Evolutionary conservation across 2,888 invertebrate genomes (phyloP).

Genomic region (Eristalis tenax): DNA sequence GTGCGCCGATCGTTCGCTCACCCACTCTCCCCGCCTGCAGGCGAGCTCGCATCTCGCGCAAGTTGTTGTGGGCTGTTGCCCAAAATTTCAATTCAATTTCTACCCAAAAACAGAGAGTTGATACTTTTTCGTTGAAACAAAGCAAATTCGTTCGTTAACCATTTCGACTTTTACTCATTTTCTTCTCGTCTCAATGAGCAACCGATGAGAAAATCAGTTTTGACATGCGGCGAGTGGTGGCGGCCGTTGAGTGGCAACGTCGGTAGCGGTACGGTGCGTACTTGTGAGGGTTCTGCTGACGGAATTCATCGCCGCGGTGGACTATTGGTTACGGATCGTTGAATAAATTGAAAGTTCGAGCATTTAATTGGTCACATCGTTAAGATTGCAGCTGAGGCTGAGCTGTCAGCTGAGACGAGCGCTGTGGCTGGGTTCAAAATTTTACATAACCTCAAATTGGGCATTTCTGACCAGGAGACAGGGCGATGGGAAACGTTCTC

Average conservation of each 20-base stretch:
- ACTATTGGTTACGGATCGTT: constrained; percentile 46
- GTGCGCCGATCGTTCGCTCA: neutral
- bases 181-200: constrained; percentile 54
- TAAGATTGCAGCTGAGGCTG: constrained; percentile 4
- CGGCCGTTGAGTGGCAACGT: neutral
- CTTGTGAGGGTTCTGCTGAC: neutral
- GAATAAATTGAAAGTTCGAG: constrained; percentile 42
- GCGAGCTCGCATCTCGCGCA: constrained; percentile 1
- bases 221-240: constrained; percentile 39
- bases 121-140: constrained; percentile 45
- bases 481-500: neutral
- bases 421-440: neutral
- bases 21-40: neutral
- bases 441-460: neutral
- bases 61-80: constrained; percentile 38
- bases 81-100: constrained; percentile 64
- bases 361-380: constrained; percentile 37
- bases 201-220: constrained; percentile 47
- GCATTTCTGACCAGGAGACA: neutral
- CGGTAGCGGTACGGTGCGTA: too few relatives aligned
- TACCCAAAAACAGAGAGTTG: constrained; percentile 43
- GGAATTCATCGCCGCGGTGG: neutral
- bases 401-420: neutral
- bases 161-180: constrained; percentile 56
- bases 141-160: constrained; percentile 13